phyloP scores from a whole-genome alignment of 2,888 invertebrate species.

The Cenopis cana region DNA sequence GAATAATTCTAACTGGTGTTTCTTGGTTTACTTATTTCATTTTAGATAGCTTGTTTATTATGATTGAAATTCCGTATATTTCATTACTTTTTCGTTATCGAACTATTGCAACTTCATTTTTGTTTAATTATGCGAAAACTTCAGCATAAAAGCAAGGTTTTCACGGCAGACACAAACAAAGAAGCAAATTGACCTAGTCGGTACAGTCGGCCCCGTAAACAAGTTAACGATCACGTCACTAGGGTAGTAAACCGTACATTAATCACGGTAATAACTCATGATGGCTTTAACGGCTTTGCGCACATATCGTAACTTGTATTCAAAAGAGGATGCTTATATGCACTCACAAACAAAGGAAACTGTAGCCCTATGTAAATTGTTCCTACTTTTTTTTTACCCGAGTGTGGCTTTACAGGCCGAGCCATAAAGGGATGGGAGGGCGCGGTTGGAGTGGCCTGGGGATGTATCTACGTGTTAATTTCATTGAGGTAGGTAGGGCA shows the following conservation, averaged over 20 bases:
- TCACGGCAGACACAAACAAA: background rate
- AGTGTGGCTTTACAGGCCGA: too few relatives aligned
- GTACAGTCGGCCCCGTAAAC: slow-evolving; percentile 37
- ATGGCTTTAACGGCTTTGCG: slow-evolving; percentile 26
- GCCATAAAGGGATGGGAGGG: too few relatives aligned
- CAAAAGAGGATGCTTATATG: background rate
- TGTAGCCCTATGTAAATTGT: background rate
- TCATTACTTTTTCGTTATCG: too few relatives aligned
- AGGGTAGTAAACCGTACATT: slow-evolving; percentile 36
- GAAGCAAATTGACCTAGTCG: background rate
- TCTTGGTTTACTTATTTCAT: too few relatives aligned
- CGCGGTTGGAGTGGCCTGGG: too few relatives aligned
- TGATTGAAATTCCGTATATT: too few relatives aligned
- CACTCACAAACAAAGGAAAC: background rate
- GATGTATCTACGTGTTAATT: too few relatives aligned
- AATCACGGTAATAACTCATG: slow-evolving; percentile 38
- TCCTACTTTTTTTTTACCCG: too few relatives aligned
- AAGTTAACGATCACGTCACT: slow-evolving; percentile 23
- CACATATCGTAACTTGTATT: slow-evolving; percentile 20
- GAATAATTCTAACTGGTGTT: too few relatives aligned
- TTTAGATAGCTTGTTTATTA: too few relatives aligned
- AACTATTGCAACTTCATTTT: too few relatives aligned
- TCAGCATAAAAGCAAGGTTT: background rate
- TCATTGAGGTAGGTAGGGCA: too few relatives aligned
- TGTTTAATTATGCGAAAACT: background rate